Percentiles rank a stretch among this genome's conserved stretches.
These are phyloP conservation scores for Eolophus roseicapilla DNA, from an alignment of 2,113 vertebrate genomes.

Conservation along the genomic window DNA sequence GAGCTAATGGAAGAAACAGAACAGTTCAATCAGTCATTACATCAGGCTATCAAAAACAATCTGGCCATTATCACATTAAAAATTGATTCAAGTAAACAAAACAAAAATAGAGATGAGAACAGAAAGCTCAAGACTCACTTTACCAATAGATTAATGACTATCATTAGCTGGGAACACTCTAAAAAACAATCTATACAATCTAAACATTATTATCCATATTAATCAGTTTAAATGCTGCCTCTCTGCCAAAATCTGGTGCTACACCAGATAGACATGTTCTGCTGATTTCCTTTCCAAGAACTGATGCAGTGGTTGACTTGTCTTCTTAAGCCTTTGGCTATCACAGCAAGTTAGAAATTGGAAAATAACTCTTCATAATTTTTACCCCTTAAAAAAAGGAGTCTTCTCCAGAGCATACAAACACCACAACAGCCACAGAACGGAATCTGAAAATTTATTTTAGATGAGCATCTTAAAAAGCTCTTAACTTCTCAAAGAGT, in stretches of 20 bases:
- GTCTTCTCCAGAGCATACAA: neutral
- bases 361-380: slow-evolving; percentile 16
- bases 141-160: slow-evolving; percentile 1
- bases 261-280: slow-evolving; percentile 40
- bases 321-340: slow-evolving; percentile 42
- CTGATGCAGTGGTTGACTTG: slow-evolving; percentile 24
- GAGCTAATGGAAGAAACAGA: slow-evolving; percentile 63
- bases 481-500: neutral
- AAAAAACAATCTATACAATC: slow-evolving; percentile 2
- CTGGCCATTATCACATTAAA: slow-evolving; percentile 33
- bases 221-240: neutral
- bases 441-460: neutral
- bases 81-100: slow-evolving; percentile 39
- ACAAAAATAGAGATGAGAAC: slow-evolving; percentile 16
- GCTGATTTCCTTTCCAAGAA: slow-evolving; percentile 32
- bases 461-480: neutral
- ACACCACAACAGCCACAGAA: neutral
- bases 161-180: neutral
- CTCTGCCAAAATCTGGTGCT: slow-evolving; percentile 42
- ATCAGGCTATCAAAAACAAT: slow-evolving; percentile 46
- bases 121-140: neutral
- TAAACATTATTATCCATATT: neutral
- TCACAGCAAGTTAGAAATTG: slow-evolving; percentile 12
- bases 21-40: slow-evolving; percentile 23
- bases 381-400: neutral